Evolutionary conservation across 2,888 invertebrate genomes (phyloP).

Genomic region (Dyspetes luteomarginatus): DNA sequence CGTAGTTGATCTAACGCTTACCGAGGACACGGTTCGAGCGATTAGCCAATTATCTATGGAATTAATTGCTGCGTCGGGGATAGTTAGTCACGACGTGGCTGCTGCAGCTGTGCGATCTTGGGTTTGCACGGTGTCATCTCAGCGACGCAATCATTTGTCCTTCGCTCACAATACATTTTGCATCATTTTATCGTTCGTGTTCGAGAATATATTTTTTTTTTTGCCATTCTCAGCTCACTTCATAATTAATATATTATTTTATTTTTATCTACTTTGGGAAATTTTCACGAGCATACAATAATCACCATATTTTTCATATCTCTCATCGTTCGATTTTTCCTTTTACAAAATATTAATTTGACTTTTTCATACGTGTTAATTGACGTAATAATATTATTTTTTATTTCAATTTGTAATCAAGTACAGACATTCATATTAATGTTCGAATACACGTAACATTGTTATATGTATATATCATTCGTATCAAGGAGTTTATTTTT

Average conservation of each 20-base stretch:
- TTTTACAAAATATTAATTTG: too few species aligned
- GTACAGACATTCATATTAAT: too few species aligned
- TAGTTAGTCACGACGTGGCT: conserved; percentile 61
- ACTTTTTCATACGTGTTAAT: too few species aligned
- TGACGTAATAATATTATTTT: too few species aligned
- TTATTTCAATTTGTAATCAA: too few species aligned
- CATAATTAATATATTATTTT: too few species aligned
- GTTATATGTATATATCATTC: background rate
- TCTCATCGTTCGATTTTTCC: too few species aligned
- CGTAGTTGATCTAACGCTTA: conserved; percentile 49
- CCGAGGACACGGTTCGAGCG: conserved; percentile 52
- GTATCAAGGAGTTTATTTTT: background rate
- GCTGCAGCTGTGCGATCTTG: conserved; percentile 41
- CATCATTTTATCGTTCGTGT: background rate
- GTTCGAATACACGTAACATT: too few species aligned
- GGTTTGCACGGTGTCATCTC: conserved; percentile 5
- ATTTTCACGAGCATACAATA: too few species aligned
- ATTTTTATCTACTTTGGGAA: too few species aligned
- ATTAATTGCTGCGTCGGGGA: conserved; percentile 64
- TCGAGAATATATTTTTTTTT: background rate
- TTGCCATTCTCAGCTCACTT: background rate
- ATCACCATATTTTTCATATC: too few species aligned
- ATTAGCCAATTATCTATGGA: conserved; percentile 68
- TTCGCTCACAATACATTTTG: conserved; percentile 20
- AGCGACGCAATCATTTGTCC: conserved; percentile 24